Base-by-base conservation (phyloP, 2,888 invertebrate genomes). In the Plemyria rubiginata region DNA sequence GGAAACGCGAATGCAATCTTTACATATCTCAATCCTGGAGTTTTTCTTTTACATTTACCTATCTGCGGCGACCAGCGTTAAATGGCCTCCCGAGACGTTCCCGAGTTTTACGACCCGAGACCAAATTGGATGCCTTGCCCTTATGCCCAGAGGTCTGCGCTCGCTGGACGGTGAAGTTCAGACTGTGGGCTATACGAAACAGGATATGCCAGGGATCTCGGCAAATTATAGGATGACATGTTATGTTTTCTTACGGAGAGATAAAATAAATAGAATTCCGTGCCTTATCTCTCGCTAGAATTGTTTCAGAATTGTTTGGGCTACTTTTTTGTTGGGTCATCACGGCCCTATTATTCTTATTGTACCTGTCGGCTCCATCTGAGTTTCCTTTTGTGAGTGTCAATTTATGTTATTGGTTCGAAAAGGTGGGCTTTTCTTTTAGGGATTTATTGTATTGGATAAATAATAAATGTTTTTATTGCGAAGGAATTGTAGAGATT, bases 151-250 rank as follows among this genome's bases (percentile, higher is more conserved):
- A 66, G 72, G 58, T 72, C 72, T 67, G 50, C 50, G 45, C 49
- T 28, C 38, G 41, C 57, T 68, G 67, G 72, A 58, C 60, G 52
- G 38, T 36, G 52, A 64, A 61, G 63, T 68, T 67, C 59, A 60
- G 63, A 60, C 67, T 66, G 70, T 70, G 66, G 67, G 65, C 32
- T 66, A 52, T 59, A 64, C 62, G 61, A 60, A 66, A 62, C 62
- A 66, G 70, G 67, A 67, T 69, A 67, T 70, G 67, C 57, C 65
- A 57, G 68, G 70, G 70, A 72, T 67, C 68, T 67, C 65, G 53
- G 67, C 66, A 72, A 72, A 72, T 72, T 70, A 72, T 68, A 70
- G 68, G 68, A 72, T 72, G 72, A 70, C 70, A 70, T 72, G 72
- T 72, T 68, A 70, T 70, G 70, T 71, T 70, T 67, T 59, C 68